Evolutionary conservation across 2,888 invertebrate genomes (phyloP), one percentile per base, ranked within the genome.

Genomic region (Parthenolecanium corni): DNA sequence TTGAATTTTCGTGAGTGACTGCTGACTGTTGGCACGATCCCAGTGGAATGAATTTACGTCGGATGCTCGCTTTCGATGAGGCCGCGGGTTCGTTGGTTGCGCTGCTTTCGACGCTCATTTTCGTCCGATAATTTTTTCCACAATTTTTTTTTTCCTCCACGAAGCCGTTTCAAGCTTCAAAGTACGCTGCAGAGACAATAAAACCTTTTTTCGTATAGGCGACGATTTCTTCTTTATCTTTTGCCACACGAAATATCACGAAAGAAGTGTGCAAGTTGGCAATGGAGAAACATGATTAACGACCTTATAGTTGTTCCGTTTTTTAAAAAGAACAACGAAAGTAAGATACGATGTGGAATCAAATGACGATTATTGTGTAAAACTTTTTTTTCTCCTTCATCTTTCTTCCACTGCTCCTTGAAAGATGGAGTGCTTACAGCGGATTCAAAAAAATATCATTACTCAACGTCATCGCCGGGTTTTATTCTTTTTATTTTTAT

Each of bases 301-400:
- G 57, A 57, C 57, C 44, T 57, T 44, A 57, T 46, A 18, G 57
- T 57, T 31, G 44, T 24, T 40, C 56, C 24, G 38, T 56, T 40
- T 57, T 57, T 44, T 44, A 57, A 25, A 47, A 46, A 57, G 47
- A 47, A 46, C 44, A 44, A 40, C 24, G 23, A 56, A 57, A 31
- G 31, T 31, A 31, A 31, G 57, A 47, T 44, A 44, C 16, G 46
- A 44, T 25, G 57, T 57, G 23, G 20, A 57, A 57, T 57, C 46
- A 57, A 57, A 57, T 25, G 47, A 25, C 57, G 57, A 57, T 57
- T 46, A 57, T 57, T 57, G 46, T 57, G 31, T 57, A 31, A 49
- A 21, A 18, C 21, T 54, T 54, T 24, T 44, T 42, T n/a, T n/a
- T n/a, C n/a, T n/a, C n/a, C n/a, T n/a, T 31, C 31, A 9, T 42